These are phyloP conservation scores for Ligdia adustata DNA, from an alignment of 2,888 invertebrate species.

Conservation along the genomic window DNA sequence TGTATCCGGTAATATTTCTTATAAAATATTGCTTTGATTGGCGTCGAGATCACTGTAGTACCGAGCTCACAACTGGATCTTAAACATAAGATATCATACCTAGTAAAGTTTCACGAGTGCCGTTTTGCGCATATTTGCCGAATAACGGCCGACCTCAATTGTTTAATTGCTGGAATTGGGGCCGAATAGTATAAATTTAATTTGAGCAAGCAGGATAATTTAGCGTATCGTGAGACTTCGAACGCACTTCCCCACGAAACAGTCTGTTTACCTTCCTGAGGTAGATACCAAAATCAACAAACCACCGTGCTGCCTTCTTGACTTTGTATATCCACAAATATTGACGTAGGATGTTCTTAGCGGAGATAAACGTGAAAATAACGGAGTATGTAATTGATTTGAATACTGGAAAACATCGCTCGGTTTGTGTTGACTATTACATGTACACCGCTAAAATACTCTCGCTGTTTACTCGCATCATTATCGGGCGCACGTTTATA, in stretches of 20 bases:
- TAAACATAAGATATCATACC: conserved; percentile 34
- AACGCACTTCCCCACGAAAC: conserved; percentile 11
- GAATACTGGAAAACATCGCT: conserved; percentile 54
- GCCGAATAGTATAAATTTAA: conserved; percentile 33
- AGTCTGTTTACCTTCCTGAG: conserved; percentile 44
- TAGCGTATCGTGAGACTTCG: conserved; percentile 27
- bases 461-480: conserved; percentile 60
- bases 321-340: conserved; percentile 63
- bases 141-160: conserved; percentile 55
- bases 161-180: conserved; percentile 51
- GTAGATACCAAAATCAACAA: conserved; percentile 43
- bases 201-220: conserved; percentile 19
- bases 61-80: conserved; percentile 36
- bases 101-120: conserved; percentile 47
- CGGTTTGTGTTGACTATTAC: conserved; percentile 70
- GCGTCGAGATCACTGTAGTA: conserved; percentile 38
- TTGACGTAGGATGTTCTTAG: conserved; percentile 69
- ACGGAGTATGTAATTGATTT: conserved; percentile 66
- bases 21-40: conserved; percentile 38
- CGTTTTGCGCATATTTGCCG: conserved; percentile 47
- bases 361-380: conserved; percentile 64
- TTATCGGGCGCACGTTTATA: conserved; percentile 52
- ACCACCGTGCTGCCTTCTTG: conserved; percentile 51
- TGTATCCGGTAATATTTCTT: conserved; percentile 29
- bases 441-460: conserved; percentile 62